These are phyloP conservation scores for Muntiacus muntjak DNA, from an alignment of 2,113 vertebrate genomes.

Conservation along the genomic window DNA sequence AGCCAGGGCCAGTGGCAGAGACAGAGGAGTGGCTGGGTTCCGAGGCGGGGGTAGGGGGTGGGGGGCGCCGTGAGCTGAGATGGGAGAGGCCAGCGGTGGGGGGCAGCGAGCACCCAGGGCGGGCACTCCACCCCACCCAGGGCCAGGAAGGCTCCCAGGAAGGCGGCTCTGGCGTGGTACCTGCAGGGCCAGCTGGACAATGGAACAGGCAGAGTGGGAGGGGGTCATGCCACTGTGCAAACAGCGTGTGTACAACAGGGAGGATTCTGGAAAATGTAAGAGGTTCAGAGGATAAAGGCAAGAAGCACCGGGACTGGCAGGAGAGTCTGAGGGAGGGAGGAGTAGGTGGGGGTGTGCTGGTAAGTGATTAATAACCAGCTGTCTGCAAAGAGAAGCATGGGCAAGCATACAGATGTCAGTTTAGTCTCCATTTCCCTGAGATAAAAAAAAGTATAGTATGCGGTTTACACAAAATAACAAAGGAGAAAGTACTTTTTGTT, in stretches of 20 bases:
- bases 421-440: neutral
- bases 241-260: neutral
- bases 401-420: fast-evolving
- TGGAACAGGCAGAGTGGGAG: fast-evolving
- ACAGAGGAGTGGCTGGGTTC: too few species aligned
- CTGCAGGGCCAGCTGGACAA: neutral
- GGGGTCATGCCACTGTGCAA: neutral
- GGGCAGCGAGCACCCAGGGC: fast-evolving
- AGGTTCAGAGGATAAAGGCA: neutral
- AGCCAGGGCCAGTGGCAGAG: neutral
- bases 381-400: neutral
- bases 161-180: fast-evolving
- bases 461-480: neutral
- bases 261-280: neutral
- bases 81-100: too few species aligned
- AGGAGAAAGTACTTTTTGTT: fast-evolving
- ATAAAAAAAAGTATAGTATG: fast-evolving
- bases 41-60: fast-evolving
- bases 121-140: neutral
- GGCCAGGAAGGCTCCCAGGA: neutral
- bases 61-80: neutral
- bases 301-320: fast-evolving
- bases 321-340: fast-evolving
- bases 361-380: neutral
- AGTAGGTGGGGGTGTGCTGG: fast-evolving